Conservation (phyloP, 2,113 vertebrate genomes). For the Turnix velox region DNA sequence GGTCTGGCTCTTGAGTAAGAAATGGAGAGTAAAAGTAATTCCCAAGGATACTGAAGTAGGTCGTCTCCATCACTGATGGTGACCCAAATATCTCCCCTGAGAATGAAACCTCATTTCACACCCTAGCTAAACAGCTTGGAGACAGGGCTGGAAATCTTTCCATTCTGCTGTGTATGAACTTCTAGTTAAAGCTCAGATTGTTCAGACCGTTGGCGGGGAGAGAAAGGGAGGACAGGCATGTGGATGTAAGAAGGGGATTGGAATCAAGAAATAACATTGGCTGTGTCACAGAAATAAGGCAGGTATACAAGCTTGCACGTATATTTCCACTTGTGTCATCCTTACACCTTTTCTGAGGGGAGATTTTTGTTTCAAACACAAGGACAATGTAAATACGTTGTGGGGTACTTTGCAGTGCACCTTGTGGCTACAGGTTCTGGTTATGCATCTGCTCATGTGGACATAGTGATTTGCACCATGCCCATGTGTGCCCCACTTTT, state of each 20-base stretch:
- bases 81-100: conserved; percentile 27
- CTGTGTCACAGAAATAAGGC: background rate
- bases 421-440: background rate
- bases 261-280: background rate
- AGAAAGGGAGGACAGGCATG: background rate
- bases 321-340: background rate
- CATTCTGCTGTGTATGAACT: background rate
- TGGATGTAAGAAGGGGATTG: background rate
- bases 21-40: conserved; percentile 19
- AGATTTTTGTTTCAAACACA: background rate
- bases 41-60: conserved; percentile 43
- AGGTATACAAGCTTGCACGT: background rate
- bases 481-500: background rate
- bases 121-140: background rate
- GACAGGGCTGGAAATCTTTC: background rate
- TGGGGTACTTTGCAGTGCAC: background rate
- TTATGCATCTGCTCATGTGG: accelerated
- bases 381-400: background rate
- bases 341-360: background rate
- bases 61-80: background rate
- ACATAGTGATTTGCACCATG: accelerated
- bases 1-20: conserved; percentile 9
- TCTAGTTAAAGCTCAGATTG: background rate
- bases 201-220: background rate
- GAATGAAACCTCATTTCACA: conserved; percentile 25